phyloP scores from a whole-genome alignment of 2,888 invertebrate species.

The Blastobasis adustella region DNA sequence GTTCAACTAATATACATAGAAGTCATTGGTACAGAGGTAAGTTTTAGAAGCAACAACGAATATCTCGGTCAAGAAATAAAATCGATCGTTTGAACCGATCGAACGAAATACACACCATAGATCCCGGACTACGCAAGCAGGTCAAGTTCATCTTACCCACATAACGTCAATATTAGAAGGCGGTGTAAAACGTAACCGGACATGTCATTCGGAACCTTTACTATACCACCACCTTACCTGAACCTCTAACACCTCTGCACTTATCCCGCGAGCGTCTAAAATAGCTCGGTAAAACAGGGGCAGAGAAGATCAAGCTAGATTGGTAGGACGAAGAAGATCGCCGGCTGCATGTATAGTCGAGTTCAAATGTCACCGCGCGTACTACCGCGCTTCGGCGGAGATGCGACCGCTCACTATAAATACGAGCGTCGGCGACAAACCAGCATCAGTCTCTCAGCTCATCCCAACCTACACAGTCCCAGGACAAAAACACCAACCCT shows the following conservation, averaged over 20 bases:
- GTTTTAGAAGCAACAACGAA: no score
- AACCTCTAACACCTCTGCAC: no score
- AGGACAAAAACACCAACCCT: constrained; percentile 27
- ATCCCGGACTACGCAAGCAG: no score
- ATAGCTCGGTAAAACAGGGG: not conserved
- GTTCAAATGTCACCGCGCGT: constrained; percentile 68
- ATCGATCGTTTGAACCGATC: no score
- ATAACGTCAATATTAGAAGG: no score
- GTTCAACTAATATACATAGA: no score
- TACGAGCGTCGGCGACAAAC: constrained; percentile 27
- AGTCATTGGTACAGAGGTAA: no score
- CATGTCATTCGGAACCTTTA: constrained; percentile 38
- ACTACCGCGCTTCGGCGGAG: constrained; percentile 45
- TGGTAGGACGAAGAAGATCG: constrained; percentile 13
- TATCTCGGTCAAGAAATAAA: no score
- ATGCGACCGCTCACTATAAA: constrained; percentile 45
- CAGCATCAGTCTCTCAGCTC: constrained; percentile 56
- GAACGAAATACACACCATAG: no score
- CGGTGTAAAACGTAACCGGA: constrained; percentile 34
- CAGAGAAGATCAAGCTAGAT: no score
- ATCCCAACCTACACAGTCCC: constrained; percentile 24
- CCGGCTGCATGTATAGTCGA: constrained; percentile 47
- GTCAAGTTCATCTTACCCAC: no score
- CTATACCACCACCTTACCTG: not conserved
- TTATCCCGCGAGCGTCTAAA: no score